These are phyloP conservation scores for Exephanes ischioxanthus DNA, from an alignment of 2,888 invertebrate species.

Conservation along the genomic window DNA sequence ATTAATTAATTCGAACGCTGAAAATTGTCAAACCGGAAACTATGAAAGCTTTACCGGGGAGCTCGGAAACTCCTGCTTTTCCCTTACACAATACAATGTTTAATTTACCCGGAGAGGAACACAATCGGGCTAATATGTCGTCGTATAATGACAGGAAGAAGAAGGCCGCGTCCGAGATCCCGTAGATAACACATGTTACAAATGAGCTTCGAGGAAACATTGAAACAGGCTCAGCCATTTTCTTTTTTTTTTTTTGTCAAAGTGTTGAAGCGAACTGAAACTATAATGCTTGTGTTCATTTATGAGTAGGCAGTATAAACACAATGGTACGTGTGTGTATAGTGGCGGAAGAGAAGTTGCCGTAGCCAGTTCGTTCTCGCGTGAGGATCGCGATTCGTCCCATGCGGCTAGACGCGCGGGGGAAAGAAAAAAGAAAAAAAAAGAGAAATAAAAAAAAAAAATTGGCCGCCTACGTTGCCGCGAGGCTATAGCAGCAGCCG, in stretches of 20 bases:
- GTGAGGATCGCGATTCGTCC: constrained; percentile 62
- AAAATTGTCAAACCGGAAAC: neutral
- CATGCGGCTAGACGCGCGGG: constrained; percentile 41
- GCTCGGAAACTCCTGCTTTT: constrained; percentile 18
- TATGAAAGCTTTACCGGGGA: neutral
- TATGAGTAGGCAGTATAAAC: constrained; percentile 48
- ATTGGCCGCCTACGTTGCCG: constrained; percentile 66
- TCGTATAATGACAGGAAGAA: constrained; percentile 37
- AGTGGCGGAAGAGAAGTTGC: constrained; percentile 61
- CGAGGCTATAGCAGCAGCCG: constrained; percentile 46
- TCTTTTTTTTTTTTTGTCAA: constrained; percentile 25
- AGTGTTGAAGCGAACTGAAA: constrained; percentile 24
- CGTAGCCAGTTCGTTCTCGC: constrained; percentile 56
- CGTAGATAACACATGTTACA: constrained; percentile 13
- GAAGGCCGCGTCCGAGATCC: constrained; percentile 27
- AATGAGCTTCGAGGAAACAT: constrained; percentile 51
- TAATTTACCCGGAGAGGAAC: constrained; percentile 17
- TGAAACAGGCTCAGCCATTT: constrained; percentile 31
- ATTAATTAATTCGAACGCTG: too few species aligned
- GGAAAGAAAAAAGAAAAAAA: constrained; percentile 32
- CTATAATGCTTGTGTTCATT: constrained; percentile 44
- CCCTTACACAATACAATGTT: neutral
- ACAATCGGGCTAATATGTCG: constrained; percentile 14
- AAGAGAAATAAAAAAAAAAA: constrained; percentile 44
- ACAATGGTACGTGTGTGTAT: constrained; percentile 34